These are phyloP conservation scores for Agrochola litura DNA, from an alignment of 2,888 invertebrate species.

Conservation along the genomic window DNA sequence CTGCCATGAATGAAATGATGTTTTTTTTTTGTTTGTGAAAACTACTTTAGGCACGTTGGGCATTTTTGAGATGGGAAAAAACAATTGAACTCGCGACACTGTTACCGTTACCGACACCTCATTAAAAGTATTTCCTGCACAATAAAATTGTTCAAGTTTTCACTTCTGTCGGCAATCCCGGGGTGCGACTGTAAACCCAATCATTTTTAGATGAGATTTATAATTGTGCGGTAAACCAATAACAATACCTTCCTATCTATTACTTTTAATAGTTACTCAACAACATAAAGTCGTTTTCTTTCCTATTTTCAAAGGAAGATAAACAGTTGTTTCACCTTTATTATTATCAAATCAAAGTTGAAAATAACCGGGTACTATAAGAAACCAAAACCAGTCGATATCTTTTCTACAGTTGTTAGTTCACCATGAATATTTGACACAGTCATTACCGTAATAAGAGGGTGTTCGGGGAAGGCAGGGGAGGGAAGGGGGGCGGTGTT, in stretches of 20 bases:
- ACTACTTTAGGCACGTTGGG: no score
- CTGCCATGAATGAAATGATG: no score
- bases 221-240: no score
- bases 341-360: constrained; percentile 1
- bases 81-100: no score
- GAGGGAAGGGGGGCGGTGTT: constrained; percentile 44
- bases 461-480: neutral
- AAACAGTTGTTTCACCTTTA: neutral
- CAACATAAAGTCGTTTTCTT: neutral
- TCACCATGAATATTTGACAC: constrained; percentile 68
- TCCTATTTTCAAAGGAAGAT: neutral
- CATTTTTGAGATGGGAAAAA: no score
- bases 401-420: constrained; percentile 35
- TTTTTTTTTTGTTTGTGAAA: neutral
- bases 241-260: neutral
- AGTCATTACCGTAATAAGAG: constrained; percentile 67
- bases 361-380: neutral
- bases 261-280: neutral
- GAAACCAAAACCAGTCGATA: constrained; percentile 27
- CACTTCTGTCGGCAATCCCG: no score
- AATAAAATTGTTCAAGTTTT: no score
- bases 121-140: no score
- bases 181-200: no score
- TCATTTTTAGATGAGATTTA: neutral
- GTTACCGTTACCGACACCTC: no score